Conservation (phyloP, 1,140 invertebrate genomes). For the Pentalonia nigronervosa region DNA sequence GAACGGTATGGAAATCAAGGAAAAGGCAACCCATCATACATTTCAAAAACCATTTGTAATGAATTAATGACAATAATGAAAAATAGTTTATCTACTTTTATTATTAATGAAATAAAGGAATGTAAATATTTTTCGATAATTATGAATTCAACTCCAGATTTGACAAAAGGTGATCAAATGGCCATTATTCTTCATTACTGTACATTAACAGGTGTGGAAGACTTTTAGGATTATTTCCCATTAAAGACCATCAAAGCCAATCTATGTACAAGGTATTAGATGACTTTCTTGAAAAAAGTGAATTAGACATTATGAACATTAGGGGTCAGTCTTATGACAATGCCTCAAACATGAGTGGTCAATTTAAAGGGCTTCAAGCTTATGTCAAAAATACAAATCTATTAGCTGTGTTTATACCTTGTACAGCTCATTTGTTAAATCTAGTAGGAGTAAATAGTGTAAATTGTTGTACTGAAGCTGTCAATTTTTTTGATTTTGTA, state of each 20-base stretch:
- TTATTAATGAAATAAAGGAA: not conserved
- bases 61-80: not conserved
- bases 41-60: slow-evolving; percentile 6
- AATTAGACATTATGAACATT: slow-evolving; percentile 56
- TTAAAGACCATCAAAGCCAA: slow-evolving; percentile 5
- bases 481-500: slow-evolving; percentile 27
- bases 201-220: slow-evolving; percentile 15
- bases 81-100: slow-evolving; percentile 16
- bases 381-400: slow-evolving; percentile 36
- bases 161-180: slow-evolving; percentile 50
- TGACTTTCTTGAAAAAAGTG: slow-evolving; percentile 36
- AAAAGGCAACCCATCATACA: slow-evolving; percentile 7
- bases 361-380: slow-evolving; percentile 23
- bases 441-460: not conserved
- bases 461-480: slow-evolving; percentile 30
- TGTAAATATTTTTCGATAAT: slow-evolving; percentile 5
- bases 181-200: slow-evolving; percentile 41
- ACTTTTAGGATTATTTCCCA: slow-evolving; percentile 33
- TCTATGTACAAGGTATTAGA: not conserved
- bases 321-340: not conserved
- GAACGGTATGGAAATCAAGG: slow-evolving; percentile 57
- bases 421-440: slow-evolving; percentile 46
- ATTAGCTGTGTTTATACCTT: slow-evolving; percentile 44
- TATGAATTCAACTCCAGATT: slow-evolving; percentile 39
- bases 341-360: slow-evolving; percentile 10